These are phyloP conservation scores for Oreochromis tanganicae DNA, from an alignment of 2,113 vertebrate genomes.

Conservation along the genomic window DNA sequence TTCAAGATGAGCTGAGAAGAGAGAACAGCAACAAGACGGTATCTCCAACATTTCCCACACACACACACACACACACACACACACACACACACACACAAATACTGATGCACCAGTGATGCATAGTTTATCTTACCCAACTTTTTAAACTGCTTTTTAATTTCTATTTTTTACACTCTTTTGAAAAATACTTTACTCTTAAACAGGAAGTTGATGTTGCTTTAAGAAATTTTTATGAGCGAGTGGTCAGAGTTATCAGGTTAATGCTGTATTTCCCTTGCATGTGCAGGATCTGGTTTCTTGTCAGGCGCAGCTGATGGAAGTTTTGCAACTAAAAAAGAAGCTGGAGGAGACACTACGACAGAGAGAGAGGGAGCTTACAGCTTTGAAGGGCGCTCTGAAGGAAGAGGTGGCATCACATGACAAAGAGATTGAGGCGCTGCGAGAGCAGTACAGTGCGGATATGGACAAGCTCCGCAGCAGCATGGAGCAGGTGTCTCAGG, in stretches of 20 bases:
- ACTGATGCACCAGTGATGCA: not conserved
- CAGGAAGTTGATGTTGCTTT: not conserved
- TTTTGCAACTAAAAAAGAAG: conserved; percentile 68
- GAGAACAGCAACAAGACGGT: conserved; percentile 62
- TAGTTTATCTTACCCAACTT: not conserved
- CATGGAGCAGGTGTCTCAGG: conserved; percentile 86
- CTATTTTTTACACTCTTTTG: not conserved
- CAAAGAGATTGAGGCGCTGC: conserved; percentile 71
- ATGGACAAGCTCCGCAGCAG: conserved; percentile 83
- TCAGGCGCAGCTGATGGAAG: conserved; percentile 57
- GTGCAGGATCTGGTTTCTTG: conserved; percentile 47
- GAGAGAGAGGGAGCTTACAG: conserved; percentile 75
- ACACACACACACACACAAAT: not conserved
- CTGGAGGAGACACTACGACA: conserved; percentile 81
- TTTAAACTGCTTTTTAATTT: not conserved
- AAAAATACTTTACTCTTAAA: not conserved
- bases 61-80: no score
- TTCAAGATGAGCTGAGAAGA: conserved; percentile 77
- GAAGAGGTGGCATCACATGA: conserved; percentile 78
- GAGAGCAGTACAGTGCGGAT: conserved; percentile 83
- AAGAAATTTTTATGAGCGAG: not conserved
- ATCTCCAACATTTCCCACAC: not conserved
- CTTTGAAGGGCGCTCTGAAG: conserved; percentile 78
- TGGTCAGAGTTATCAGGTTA: not conserved
- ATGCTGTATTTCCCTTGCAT: not conserved